Evolutionary conservation across 2,888 invertebrate genomes (phyloP).

Genomic region (Bruchidius siliquastri): DNA sequence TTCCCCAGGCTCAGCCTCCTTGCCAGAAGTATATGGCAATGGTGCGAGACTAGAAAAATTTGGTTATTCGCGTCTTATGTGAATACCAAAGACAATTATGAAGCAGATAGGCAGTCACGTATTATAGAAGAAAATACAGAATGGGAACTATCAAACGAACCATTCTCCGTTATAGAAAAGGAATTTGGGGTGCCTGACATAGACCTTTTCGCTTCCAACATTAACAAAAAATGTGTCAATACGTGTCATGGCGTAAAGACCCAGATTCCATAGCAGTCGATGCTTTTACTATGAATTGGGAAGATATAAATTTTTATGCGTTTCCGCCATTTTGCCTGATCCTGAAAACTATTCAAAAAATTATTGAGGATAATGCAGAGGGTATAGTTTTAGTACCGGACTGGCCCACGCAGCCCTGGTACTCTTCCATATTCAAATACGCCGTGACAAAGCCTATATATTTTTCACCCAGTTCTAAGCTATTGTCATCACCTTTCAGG

Average conservation of each 20-base stretch:
- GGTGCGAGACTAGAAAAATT: constrained; percentile 17
- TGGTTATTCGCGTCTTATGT: constrained; percentile 17
- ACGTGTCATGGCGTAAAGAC: constrained; percentile 16
- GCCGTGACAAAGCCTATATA: not conserved
- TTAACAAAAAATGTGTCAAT: constrained; percentile 16
- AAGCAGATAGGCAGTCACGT: constrained; percentile 15
- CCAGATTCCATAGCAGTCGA: constrained; percentile 15
- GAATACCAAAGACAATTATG: constrained; percentile 10
- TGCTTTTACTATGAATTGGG: constrained; percentile 19
- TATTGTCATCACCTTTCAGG: constrained; percentile 6
- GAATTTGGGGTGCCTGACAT: constrained; percentile 11
- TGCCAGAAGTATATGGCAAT: constrained; percentile 17
- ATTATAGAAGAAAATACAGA: constrained; percentile 13
- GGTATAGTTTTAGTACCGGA: constrained; percentile 4
- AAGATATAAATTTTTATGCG: constrained; percentile 15
- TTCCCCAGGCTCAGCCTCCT: constrained; percentile 7
- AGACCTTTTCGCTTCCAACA: constrained; percentile 17
- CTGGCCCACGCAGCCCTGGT: constrained; percentile 9
- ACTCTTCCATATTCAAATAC: not conserved
- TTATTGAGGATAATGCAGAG: constrained; percentile 6
- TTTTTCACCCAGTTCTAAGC: constrained; percentile 1
- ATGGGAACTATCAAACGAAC: constrained; percentile 9
- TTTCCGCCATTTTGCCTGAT: constrained; percentile 19
- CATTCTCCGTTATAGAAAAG: constrained; percentile 7
- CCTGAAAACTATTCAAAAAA: constrained; percentile 5